Evolutionary conservation across 1,140 invertebrate genomes (phyloP).

Genomic region (Helicorthomorpha holstii): DNA sequence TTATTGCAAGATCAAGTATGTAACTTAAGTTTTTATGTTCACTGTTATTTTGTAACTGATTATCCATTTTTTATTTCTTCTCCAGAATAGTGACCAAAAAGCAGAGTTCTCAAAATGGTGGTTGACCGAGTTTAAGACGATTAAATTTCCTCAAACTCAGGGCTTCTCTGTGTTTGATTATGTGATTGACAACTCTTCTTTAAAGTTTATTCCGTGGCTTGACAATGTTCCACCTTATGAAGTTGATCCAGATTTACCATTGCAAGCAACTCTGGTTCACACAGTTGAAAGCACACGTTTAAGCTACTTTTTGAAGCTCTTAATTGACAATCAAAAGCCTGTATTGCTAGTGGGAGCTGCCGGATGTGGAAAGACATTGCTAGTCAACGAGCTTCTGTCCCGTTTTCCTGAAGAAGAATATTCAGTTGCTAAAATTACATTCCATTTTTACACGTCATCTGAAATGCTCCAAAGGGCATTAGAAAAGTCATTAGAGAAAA

Average conservation of each 20-base stretch:
- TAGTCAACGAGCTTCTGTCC: conserved; percentile 68
- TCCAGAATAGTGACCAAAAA: conserved; percentile 56
- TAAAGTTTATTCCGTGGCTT: conserved; percentile 75
- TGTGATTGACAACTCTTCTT: conserved; percentile 75
- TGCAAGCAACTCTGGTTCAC: conserved; percentile 82
- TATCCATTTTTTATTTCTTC: conserved; percentile 5
- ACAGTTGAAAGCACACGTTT: conserved; percentile 83
- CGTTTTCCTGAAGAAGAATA: conserved; percentile 60
- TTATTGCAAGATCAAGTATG: conserved; percentile 79
- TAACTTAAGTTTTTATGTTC: neutral
- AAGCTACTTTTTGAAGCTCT: conserved; percentile 69
- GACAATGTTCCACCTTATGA: conserved; percentile 78
- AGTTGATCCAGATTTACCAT: conserved; percentile 72
- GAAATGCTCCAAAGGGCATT: conserved; percentile 90
- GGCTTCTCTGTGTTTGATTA: conserved; percentile 88
- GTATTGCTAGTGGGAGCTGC: conserved; percentile 87
- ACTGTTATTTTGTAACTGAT: neutral
- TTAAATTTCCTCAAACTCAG: conserved; percentile 71
- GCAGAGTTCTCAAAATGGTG: conserved; percentile 96
- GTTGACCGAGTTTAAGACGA: conserved; percentile 84
- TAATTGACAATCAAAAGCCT: conserved; percentile 72
- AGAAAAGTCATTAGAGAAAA: conserved; percentile 92
- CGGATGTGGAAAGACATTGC: conserved; percentile 76
- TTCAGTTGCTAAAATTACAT: conserved; percentile 76
- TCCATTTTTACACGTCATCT: conserved; percentile 92